Percentiles rank a stretch among this genome's conserved stretches.
phyloP scores from a whole-genome alignment of 2,113 vertebrate genomes.

The Eurypyga helias region DNA sequence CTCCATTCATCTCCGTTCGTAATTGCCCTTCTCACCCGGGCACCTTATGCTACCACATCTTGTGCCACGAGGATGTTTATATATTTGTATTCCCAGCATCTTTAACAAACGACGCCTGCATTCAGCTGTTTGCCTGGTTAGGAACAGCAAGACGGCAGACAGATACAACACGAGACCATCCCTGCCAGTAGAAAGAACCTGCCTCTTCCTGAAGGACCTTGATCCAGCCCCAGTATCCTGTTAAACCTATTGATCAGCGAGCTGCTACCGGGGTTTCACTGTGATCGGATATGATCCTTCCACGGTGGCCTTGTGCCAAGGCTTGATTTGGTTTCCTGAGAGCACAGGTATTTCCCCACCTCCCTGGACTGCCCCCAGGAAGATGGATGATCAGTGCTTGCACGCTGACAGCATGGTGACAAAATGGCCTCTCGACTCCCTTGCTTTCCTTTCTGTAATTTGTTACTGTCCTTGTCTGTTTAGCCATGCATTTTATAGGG shows the following conservation, averaged over 20 bases:
- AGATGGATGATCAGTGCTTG: background rate
- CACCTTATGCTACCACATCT: background rate
- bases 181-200: background rate
- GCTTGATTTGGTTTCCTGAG: background rate
- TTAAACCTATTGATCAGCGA: background rate
- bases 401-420: background rate
- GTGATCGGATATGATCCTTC: background rate
- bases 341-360: background rate
- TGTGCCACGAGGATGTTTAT: background rate
- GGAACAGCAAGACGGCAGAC: background rate
- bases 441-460: background rate
- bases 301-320: background rate
- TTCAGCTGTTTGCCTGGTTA: background rate
- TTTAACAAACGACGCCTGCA: background rate
- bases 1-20: background rate
- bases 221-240: background rate
- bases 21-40: background rate
- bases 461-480: constrained; percentile 30
- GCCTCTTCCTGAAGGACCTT: background rate
- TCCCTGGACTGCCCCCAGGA: background rate
- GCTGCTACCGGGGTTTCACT: background rate
- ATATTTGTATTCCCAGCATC: background rate
- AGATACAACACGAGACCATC: accelerated
- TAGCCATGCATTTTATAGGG: background rate
- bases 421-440: background rate